Percentiles rank a stretch among this genome's conserved stretches.
These are phyloP conservation scores for Clytia hemisphaerica DNA, from an alignment of 30 jellyfish, hydroid and myxozoan genomes.

Conservation along the genomic window DNA sequence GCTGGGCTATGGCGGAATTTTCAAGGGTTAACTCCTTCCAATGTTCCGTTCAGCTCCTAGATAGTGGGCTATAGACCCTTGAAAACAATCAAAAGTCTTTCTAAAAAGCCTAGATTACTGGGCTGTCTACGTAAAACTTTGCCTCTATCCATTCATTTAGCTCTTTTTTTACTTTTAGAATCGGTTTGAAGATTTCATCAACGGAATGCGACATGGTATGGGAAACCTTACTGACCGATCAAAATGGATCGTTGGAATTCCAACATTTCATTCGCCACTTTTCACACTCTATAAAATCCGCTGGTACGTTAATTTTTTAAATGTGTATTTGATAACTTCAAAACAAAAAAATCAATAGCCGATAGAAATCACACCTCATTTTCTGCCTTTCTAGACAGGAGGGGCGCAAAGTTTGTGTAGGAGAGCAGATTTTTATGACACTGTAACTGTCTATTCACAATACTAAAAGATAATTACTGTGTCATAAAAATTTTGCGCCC, in stretches of 20 bases:
- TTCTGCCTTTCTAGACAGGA: neutral
- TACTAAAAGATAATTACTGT: too few relatives aligned
- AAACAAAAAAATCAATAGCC: neutral
- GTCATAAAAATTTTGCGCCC: too few relatives aligned
- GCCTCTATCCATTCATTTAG: too few relatives aligned
- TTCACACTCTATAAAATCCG: slow-evolving; percentile 47
- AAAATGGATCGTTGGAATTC: slow-evolving; percentile 62
- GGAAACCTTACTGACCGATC: slow-evolving; percentile 62
- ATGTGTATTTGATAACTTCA: neutral
- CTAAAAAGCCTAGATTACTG: too few relatives aligned
- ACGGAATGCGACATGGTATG: slow-evolving; percentile 54
- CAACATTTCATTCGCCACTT: slow-evolving; percentile 75
- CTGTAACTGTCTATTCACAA: too few relatives aligned
- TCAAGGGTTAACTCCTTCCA: too few relatives aligned
- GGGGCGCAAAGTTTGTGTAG: neutral
- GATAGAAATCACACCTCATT: neutral
- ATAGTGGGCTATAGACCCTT: too few relatives aligned
- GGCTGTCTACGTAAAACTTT: too few relatives aligned
- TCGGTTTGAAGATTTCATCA: slow-evolving; percentile 40
- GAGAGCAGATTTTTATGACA: too few relatives aligned
- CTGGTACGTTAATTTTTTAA: slow-evolving; percentile 30
- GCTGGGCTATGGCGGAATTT: too few relatives aligned
- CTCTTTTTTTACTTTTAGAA: slow-evolving; percentile 27
- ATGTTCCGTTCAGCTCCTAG: too few relatives aligned
- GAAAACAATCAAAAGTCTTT: too few relatives aligned